Base-by-base conservation (phyloP, 2,888 invertebrate species). In the Megaustenia siamemsis region DNA sequence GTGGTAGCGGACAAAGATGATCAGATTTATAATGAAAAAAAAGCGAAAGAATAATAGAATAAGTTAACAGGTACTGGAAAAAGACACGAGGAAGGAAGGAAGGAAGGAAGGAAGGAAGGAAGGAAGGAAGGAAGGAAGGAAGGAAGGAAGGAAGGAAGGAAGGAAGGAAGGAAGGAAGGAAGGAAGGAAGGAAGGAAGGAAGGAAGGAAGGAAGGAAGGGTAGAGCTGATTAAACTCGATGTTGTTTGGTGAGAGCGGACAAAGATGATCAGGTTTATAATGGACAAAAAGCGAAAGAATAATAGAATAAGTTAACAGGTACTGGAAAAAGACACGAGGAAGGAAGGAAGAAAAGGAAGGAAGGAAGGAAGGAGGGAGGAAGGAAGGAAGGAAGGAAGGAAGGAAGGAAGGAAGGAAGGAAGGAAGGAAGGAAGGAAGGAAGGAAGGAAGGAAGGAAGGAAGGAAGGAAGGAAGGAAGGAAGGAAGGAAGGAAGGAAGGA, bases 141-240 rank as follows among this genome's bases (percentile, higher is more conserved):
- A 60, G 35, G 78, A 78, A 78, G 78, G 60, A 60, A 78, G 35
- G 60, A 40, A 60, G 60, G 21, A 38, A 40, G 53, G n/a, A 38
- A 78, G 60, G 40, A 24, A 38, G 56, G 60, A 40, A 40, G 43
- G 78, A 60, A 40, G 40, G 38, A 60, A 77, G 38, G 77, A 56
- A 56, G 53, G 49, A 56, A 56, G 38, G 49, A 49, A 56, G 77
- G 77, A 56, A 38, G 35, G 56, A 28, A 45, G 35, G 56, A n/a
- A 56, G 56, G 49, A 56, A 45, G 56, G 49, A 4, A 38, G 56
- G 56, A 35, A 49, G 45, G 43, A 40, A 40, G 45, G 40, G 24
- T n/a, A n/a, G n/a, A n/a, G n/a, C n/a, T n/a, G n/a, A n/a, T n/a
- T n/a, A n/a, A n/a, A n/a, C n/a, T n/a, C n/a, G n/a, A n/a, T n/a